Evolutionary conservation across 2,888 invertebrate genomes (phyloP), one percentile per base, ranked within the genome.

Genomic region (Syritta pipiens): DNA sequence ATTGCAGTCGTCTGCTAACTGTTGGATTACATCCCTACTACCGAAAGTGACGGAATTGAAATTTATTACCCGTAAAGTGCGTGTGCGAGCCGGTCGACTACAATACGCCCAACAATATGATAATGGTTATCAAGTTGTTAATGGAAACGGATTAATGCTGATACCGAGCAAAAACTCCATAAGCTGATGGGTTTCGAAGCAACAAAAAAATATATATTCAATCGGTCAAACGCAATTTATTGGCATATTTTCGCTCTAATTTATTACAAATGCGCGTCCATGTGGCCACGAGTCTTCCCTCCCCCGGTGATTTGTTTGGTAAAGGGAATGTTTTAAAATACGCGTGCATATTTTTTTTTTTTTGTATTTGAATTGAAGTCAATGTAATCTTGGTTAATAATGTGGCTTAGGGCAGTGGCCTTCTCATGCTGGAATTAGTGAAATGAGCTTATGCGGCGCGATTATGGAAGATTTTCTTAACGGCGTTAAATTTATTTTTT

Each of bases 61-160:
- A 77, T 77, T 77, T 77, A 77, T 77, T 71, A 71, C 76, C 51
- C 57, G 32, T 40, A 42, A 57, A 63, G 35, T 26, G 30, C 14
- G 19, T 17, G 17, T 22, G 48, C 28, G 17, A 4, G 30, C 17
- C 10, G 12, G 42, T 19, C 12, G n/a, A 9, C 14, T n/a, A 20
- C 3, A 51, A 30, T 42, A 22, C 30, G 10, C 44, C 19, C 9
- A 22, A 9, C 28, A 14, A 17, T 30, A 63, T 57, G 63, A 57
- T 63, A 63, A 57, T 30, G 40, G 57, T 22, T 51, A 75, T 65
- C 42, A 69, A 76, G 71, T 65, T 77, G 71, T 63, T 63, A 71
- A 71, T 65, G 63, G 44, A 71, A 65, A 65, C 30, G 59, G 63
- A 51, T 71, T 76, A 76, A 71, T 71, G 46, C 57, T 71, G 51